Percentiles rank a stretch among this genome's conserved stretches.
phyloP scores from a whole-genome alignment of 2,797 vertebrate genomes.

The Xenops minutus region DNA sequence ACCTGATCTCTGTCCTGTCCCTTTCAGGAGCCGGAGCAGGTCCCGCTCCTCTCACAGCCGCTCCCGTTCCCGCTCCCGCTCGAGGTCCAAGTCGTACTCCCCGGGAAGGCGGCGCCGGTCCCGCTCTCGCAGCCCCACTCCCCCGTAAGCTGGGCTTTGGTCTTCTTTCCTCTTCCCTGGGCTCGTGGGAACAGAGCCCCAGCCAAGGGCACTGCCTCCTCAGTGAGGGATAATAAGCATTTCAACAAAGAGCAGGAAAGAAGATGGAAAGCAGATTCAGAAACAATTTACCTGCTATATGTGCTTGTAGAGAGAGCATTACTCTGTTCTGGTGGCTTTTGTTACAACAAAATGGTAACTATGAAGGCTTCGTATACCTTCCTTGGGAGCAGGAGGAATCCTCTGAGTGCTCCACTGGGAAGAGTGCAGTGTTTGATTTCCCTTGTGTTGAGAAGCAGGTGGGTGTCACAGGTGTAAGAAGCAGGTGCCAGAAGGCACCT shows the following conservation, averaged over 20 bases:
- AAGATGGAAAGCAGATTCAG: neutral
- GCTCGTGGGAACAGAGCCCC: neutral
- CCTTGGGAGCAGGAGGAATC: neutral
- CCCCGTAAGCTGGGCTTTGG: slow-evolving; percentile 80
- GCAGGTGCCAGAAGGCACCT: neutral
- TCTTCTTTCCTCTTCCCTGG: neutral
- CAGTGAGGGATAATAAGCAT: neutral
- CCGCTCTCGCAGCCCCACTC: slow-evolving; percentile 88
- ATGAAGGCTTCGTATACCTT: fast-evolving
- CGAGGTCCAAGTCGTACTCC: slow-evolving; percentile 87
- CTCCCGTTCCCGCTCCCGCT: slow-evolving; percentile 85
- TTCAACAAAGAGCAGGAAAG: neutral
- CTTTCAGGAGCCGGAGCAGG: slow-evolving; percentile 82
- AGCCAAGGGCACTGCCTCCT: neutral
- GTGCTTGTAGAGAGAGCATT: neutral
- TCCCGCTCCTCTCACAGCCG: slow-evolving; percentile 86
- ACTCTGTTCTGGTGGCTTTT: neutral
- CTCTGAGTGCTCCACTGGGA: neutral
- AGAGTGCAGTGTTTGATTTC: neutral
- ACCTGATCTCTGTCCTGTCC: neutral
- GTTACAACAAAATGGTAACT: neutral
- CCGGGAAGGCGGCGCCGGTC: slow-evolving; percentile 83
- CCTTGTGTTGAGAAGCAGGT: neutral
- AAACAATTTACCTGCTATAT: fast-evolving
- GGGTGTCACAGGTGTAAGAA: neutral